Percentiles rank a stretch among this genome's conserved stretches.
Conservation (phyloP, 1,140 invertebrate genomes). For the Adelges cooleyi region DNA sequence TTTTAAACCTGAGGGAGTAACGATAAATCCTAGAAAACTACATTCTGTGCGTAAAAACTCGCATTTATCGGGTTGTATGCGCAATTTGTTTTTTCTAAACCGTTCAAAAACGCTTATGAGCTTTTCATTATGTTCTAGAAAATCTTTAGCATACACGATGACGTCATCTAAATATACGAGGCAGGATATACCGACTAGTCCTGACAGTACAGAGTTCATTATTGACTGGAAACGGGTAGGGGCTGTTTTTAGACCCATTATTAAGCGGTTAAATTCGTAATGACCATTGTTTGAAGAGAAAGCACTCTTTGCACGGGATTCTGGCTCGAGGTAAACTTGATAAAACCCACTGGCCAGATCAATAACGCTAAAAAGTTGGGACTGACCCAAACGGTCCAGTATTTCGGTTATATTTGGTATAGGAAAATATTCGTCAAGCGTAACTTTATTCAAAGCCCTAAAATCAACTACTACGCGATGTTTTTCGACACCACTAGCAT, state of each 20-base stretch:
- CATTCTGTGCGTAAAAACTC: slow-evolving; percentile 33
- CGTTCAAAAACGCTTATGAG: slow-evolving; percentile 32
- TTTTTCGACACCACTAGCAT: too few species aligned
- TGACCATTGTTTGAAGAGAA: neutral
- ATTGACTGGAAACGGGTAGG: slow-evolving; percentile 40
- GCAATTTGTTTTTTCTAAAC: slow-evolving; percentile 33
- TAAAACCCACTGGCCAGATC: too few species aligned
- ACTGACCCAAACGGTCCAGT: too few species aligned
- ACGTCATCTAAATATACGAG: slow-evolving; percentile 36
- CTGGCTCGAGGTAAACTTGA: neutral
- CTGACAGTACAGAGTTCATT: neutral
- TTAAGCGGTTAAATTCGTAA: slow-evolving; percentile 37
- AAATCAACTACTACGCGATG: too few species aligned
- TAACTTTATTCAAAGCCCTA: too few species aligned
- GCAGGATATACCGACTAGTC: neutral
- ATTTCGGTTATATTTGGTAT: too few species aligned
- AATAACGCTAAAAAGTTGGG: too few species aligned
- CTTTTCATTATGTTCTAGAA: slow-evolving; percentile 31
- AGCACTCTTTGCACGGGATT: neutral
- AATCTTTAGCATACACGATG: slow-evolving; percentile 31
- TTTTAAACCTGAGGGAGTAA: slow-evolving; percentile 34
- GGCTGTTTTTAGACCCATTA: slow-evolving; percentile 39
- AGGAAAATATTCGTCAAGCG: too few species aligned
- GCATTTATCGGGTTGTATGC: too few species aligned
- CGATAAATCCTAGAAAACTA: slow-evolving; percentile 37